Conservation (phyloP, 2,888 invertebrate genomes). For the Platypus cylindrus region DNA sequence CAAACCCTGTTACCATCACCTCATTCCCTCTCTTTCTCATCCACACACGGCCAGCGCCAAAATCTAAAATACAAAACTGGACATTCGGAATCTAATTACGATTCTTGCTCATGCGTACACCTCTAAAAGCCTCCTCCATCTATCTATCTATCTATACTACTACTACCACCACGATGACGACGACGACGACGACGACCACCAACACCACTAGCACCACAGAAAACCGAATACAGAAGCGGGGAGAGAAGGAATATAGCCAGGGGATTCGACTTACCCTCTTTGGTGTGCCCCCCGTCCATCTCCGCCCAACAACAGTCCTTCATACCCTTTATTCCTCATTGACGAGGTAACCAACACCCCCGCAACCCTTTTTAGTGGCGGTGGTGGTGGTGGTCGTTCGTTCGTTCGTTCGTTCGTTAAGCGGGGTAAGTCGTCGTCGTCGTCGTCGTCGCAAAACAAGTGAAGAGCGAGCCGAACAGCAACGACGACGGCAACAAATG, state of each 20-base stretch:
- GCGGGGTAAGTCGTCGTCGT: slow-evolving; percentile 17
- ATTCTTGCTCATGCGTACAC: slow-evolving; percentile 41
- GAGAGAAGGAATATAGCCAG: slow-evolving; percentile 11
- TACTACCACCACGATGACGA: too few relatives aligned
- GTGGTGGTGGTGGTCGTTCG: too few relatives aligned
- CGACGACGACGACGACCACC: slow-evolving; percentile 19
- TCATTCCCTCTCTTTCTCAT: slow-evolving; percentile 13
- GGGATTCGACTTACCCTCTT: slow-evolving; percentile 20
- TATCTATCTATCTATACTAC: too few relatives aligned
- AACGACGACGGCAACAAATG: too few relatives aligned
- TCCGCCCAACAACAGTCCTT: too few relatives aligned
- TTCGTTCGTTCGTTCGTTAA: too few relatives aligned
- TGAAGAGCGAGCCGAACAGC: slow-evolving; percentile 14
- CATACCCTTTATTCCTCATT: slow-evolving; percentile 7
- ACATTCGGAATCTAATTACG: slow-evolving; percentile 43
- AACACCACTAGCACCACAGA: too few relatives aligned
- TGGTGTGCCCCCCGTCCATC: slow-evolving; percentile 15
- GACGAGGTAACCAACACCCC: too few relatives aligned
- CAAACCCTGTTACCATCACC: too few relatives aligned
- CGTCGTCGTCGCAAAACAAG: slow-evolving; percentile 15
- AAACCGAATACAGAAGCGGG: too few relatives aligned
- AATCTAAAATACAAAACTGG: slow-evolving; percentile 35
- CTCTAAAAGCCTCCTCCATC: too few relatives aligned
- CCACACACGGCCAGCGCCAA: slow-evolving; percentile 13
- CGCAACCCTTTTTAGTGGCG: too few relatives aligned